phyloP scores from a whole-genome alignment of 2,113 vertebrate genomes.

The Aythya baeri region DNA sequence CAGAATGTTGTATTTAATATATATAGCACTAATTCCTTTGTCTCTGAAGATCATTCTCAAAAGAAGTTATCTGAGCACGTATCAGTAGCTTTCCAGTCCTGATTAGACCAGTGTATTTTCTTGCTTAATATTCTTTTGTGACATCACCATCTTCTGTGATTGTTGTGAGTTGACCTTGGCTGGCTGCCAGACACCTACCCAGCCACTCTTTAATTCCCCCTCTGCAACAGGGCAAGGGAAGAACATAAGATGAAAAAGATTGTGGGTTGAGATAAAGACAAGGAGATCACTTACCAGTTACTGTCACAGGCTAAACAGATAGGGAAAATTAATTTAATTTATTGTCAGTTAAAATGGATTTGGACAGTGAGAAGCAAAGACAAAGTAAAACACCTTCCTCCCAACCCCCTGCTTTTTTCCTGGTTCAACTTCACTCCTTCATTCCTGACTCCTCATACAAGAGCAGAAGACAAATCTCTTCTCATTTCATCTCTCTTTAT shows the following conservation, averaged over 20 bases:
- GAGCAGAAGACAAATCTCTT: not conserved
- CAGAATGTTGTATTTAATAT: not conserved
- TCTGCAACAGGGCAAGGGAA: not conserved
- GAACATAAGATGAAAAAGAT: not conserved
- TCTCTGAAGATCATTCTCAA: not conserved
- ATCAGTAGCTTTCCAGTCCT: not conserved
- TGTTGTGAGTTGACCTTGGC: not conserved
- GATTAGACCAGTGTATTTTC: not conserved
- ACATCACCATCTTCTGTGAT: not conserved
- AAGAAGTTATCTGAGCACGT: not conserved
- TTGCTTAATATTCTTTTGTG: not conserved
- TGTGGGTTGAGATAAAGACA: not conserved
- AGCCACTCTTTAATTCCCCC: not conserved
- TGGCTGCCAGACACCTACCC: not conserved
- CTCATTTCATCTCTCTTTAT: not conserved
- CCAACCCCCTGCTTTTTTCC: accelerated
- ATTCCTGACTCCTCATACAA: not conserved
- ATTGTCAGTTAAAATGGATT: not conserved
- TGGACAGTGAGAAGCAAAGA: not conserved
- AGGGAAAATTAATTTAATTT: not conserved
- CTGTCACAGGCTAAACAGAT: not conserved
- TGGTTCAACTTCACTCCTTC: not conserved
- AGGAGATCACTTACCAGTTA: not conserved
- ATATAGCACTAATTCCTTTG: not conserved
- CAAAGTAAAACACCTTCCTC: not conserved